Base-by-base conservation (phyloP, 1,140 invertebrate species). In the Drosophila suzukii region DNA sequence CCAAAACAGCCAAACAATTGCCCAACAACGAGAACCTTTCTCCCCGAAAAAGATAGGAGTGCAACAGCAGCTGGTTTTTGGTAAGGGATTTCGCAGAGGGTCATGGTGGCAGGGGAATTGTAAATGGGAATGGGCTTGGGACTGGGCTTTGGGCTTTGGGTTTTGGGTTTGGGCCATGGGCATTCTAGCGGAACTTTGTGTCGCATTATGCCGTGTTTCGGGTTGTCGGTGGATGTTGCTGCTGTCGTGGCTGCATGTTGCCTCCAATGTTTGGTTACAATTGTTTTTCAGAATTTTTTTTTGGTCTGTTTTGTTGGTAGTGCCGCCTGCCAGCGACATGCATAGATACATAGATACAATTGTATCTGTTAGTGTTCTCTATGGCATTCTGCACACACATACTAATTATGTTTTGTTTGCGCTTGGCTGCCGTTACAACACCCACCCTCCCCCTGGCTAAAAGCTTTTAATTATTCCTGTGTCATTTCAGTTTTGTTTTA, bases 181-280 rank as follows among this genome's bases (percentile, higher is more conserved):
- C 83, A 86, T 62, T 86, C 79, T 86, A 86, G 82, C 82, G 82
- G 82, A 86, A 86, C 82, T 79, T 79, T 86, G 82, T 86, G 82
- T 86, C 82, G 75, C 83, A 86, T 86, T 86, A 86, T 86, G 83
- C 79, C 78, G 76, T 77, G 74, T 77, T 77, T 76, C 24, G 72
- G 73, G 61, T 76, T 76, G 72, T 66, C 61, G 61, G 62, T 73
- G 66, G 54, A 51, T 72, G 54, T 73, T 71, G 66, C 66, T 80
- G 65, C 75, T 81, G 83, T 88, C 83, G 82, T 86, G 83, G 79
- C 82, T 88, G 78, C 82, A 86, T 86, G 83, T 71, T 71, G 83
- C 38, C 83, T 82, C 76, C 75, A 88, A 85, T 83, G 85, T 78
- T 85, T 67, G 66, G 49, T 54, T 70, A 70, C 82, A 86, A 86